phyloP scores from a whole-genome alignment of 2,113 vertebrate genomes.

The Dromaius novaehollandiae region DNA sequence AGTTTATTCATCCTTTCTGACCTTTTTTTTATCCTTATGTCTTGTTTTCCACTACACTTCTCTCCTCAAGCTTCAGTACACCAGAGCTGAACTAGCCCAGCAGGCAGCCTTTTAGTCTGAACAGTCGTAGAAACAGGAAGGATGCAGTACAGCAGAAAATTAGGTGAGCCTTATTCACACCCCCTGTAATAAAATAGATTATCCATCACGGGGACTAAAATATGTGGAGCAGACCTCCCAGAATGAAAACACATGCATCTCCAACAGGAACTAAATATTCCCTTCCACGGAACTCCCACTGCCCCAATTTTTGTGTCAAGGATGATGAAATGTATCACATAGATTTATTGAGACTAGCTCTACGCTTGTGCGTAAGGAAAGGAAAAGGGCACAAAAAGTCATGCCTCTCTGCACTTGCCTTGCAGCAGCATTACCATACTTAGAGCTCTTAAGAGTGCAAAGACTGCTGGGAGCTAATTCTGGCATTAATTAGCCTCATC shows the following conservation, averaged over 20 bases:
- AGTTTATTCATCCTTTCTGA: background rate
- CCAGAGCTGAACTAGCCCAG: background rate
- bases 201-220: background rate
- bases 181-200: constrained; percentile 47
- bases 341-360: background rate
- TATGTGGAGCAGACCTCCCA: background rate
- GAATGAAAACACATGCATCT: constrained; percentile 15
- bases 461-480: background rate
- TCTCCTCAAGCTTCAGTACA: background rate
- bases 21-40: background rate
- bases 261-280: background rate
- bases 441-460: background rate
- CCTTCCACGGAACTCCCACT: background rate
- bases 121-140: background rate
- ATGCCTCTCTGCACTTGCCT: background rate
- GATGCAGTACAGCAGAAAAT: constrained; percentile 30
- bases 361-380: background rate
- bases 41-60: background rate
- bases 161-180: constrained; percentile 37
- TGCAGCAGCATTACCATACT: background rate
- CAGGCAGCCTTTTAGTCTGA: constrained; percentile 9
- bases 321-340: background rate
- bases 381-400: background rate
- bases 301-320: background rate
- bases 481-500: constrained; percentile 39